Evolutionary conservation across 1,140 invertebrate genomes (phyloP), one percentile per base, ranked within the genome.

Genomic region (Drosophila suzukii): DNA sequence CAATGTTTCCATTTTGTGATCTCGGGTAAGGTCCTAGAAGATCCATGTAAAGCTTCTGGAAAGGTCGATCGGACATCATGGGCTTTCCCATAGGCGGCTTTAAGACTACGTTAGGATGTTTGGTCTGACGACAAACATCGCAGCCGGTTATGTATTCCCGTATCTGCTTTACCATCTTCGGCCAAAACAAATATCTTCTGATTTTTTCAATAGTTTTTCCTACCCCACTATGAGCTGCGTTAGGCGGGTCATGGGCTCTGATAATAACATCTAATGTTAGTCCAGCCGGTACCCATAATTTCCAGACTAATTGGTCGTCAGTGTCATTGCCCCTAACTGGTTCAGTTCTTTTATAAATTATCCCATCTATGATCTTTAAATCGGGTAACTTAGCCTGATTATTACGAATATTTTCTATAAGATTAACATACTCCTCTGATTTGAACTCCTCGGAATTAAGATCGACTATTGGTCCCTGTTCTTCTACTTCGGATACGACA

Each of bases 321-420:
- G 13, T n/a, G 6, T 49, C 27, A 49, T 49, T 49, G 12, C 47
- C 47, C 20, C 27, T 24, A 49, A 27, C 36, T n/a, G 53, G 53
- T 59, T 59, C 36, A 15, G 53, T 63, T 51, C 53, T 49, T 27
- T 49, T 49, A 49, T 49, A 49, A 24, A 49, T 49, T 49, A 49
- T 49, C 46, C 46, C 46, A 27, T 49, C 46, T 49, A 49, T 24
- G 6, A 73, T 47, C 46, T 60, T 58, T 10, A 65, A 36, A 55
- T 65, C 70, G n/a, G 70, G 61, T n/a, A 60, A 60, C n/a, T 66
- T 57, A 13, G 30, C 34, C 51, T 70, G 43, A 34, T 74, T 66
- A 2, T 17, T n/a, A 6, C 30, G 27, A 38, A 56, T 49, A 8
- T 54, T 39, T 27, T 67, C 51, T 41, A 54, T 50, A n/a, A 67